Conservation (phyloP, 2,113 vertebrate genomes). For the Mellivora capensis region DNA sequence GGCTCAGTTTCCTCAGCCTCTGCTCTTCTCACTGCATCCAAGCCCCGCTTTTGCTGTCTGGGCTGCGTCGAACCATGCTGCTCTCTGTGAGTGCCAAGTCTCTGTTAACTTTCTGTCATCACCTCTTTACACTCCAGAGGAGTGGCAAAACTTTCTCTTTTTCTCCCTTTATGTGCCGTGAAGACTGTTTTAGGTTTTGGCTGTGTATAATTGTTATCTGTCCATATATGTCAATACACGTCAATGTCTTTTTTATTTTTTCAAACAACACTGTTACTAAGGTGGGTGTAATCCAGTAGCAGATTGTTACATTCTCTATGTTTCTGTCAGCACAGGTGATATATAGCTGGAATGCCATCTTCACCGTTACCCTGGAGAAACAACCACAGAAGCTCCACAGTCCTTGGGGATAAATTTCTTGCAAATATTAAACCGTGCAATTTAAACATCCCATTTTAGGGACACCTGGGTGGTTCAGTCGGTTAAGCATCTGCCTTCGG, state of each 20-base stretch:
- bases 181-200: not conserved
- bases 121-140: not conserved
- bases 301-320: not conserved
- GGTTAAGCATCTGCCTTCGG: not conserved
- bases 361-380: not conserved
- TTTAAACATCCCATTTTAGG: not conserved
- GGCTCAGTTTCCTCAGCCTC: not conserved
- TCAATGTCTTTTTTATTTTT: not conserved
- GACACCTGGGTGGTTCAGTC: not conserved
- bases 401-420: not conserved
- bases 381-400: not conserved
- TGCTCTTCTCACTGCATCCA: accelerated
- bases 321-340: not conserved
- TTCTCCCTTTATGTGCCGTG: not conserved
- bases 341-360: not conserved
- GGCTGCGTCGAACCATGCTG: not conserved
- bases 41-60: not conserved
- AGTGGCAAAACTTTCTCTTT: not conserved
- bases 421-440: not conserved
- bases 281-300: not conserved
- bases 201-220: not conserved
- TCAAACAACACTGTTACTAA: not conserved
- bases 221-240: too few relatives aligned
- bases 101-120: not conserved
- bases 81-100: not conserved